Evolutionary conservation across 92 coral and sea anemone species (phyloP), one percentile per base, ranked within the genome.

Genomic region (Zoanthus solanderi): DNA sequence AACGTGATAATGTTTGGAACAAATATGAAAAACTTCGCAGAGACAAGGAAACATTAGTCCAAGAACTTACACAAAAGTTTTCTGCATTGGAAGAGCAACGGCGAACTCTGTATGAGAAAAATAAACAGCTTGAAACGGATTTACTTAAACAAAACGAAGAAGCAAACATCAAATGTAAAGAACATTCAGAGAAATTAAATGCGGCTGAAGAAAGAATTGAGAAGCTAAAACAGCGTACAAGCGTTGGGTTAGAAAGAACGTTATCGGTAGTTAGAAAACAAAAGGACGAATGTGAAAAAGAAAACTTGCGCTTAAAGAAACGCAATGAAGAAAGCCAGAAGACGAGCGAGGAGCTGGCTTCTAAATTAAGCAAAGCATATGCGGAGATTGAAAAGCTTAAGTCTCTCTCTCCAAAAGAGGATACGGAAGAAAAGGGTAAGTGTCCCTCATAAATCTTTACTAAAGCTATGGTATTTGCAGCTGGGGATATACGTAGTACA

Each of bases 341-440:
- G 89, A 93, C 96, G 18, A 93, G 98, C 44, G 96, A 95, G 84
- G 92, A 93, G 66, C 92, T 95, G 71, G 92, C 98, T 31, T 93
- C 94, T 0, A 95, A 95, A 75, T 80, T 95, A 18, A 91, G 94
- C 87, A 93, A 91, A 72, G 93, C 94, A 2, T 93, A 91, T 54
- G 90, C 89, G 34, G 98, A 95, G 12, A 61, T 91, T 9, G 96
- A 95, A 17, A 86, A 89, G 60, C n/a, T 57, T 42, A 95, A 83
- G 47, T 10, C 71, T 9, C 50, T 32, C 17, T 68, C 80, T 46
- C 75, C 69, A 18, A 78, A 72, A 7, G 79, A 47, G 10, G 60
- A 13, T n/a, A 45, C 79, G 2, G 57, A 58, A 29, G 75, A 90
- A 29, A n/a, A 48, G 10, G 87, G 93, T 87, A 76, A 75, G 93